A percentile compares a stretch with the other conserved stretches of the same genome.
Conservation (phyloP, 2,797 vertebrate species). For the Gallinago nigripennis region DNA sequence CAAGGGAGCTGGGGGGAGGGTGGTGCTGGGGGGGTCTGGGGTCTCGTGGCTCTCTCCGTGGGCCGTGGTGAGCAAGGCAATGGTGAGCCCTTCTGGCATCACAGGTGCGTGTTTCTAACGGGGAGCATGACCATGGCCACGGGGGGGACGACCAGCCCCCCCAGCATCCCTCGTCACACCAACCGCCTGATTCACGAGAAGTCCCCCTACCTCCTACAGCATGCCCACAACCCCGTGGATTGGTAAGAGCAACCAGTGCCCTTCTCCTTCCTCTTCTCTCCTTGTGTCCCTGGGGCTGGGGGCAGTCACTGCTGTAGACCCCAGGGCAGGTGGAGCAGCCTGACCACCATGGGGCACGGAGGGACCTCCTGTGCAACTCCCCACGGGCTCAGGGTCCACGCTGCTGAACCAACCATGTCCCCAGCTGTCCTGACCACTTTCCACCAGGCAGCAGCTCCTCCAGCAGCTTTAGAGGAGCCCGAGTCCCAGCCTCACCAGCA, state of each 20-base stretch:
- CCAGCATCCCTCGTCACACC: not conserved
- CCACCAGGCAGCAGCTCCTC: not conserved
- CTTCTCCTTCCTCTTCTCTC: not conserved
- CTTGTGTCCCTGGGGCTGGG: rapidly evolving
- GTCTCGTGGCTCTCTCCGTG: rapidly evolving
- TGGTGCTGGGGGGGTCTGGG: not conserved
- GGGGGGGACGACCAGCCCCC: not conserved
- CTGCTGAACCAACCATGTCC: not conserved
- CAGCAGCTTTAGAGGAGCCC: not conserved
- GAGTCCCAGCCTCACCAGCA: not conserved
- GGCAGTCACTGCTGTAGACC: rapidly evolving
- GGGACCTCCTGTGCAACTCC: not conserved
- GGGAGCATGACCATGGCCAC: slow-evolving; percentile 55
- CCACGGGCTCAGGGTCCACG: rapidly evolving
- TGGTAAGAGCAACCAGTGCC: slow-evolving; percentile 79
- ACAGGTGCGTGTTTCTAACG: slow-evolving; percentile 45
- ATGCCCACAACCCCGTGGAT: slow-evolving; percentile 93
- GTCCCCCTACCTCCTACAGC: slow-evolving; percentile 92
- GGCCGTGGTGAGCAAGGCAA: not conserved
- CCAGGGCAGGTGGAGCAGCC: rapidly evolving
- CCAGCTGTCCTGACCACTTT: not conserved
- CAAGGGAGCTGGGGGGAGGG: rapidly evolving
- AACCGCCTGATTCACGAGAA: slow-evolving; percentile 88
- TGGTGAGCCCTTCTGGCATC: not conserved
- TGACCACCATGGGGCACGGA: no score